Conservation (phyloP, 2,888 invertebrate species). For the Hyles lineata region DNA sequence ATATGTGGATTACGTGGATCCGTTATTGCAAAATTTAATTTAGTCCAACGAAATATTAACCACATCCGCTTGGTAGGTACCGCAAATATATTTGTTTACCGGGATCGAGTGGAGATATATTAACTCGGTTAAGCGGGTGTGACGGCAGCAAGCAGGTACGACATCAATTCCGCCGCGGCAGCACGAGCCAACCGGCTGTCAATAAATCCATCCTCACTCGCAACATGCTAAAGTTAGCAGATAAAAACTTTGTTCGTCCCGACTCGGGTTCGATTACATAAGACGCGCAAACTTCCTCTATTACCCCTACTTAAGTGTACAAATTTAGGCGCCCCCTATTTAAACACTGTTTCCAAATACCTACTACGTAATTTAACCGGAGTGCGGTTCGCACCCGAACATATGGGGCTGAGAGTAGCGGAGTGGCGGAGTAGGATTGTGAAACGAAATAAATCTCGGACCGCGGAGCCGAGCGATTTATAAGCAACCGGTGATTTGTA, state of each 20-base stretch:
- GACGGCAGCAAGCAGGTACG: conserved; percentile 15
- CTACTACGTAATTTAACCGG: conserved; percentile 71
- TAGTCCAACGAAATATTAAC: not conserved
- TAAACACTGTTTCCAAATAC: conserved; percentile 71
- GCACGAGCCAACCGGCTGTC: conserved; percentile 55
- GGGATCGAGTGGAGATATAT: not conserved
- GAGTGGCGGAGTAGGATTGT: conserved; percentile 40
- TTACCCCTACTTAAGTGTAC: conserved; percentile 68
- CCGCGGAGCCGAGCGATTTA: conserved; percentile 69
- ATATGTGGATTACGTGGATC: not conserved
- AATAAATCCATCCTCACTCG: conserved; percentile 65
- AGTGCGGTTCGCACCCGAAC: conserved; percentile 67
- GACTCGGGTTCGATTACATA: conserved; percentile 70
- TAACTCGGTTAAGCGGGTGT: not conserved
- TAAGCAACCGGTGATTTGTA: conserved; percentile 77
- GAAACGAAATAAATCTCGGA: conserved; percentile 71
- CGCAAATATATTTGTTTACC: not conserved
- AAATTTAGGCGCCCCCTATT: conserved; percentile 70
- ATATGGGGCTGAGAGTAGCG: conserved; percentile 39
- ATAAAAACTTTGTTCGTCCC: conserved; percentile 73
- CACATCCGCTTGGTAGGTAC: not conserved
- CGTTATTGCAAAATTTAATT: not conserved
- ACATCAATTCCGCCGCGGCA: conserved; percentile 21
- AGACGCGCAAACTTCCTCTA: conserved; percentile 66
- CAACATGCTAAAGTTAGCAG: conserved; percentile 67